These are phyloP conservation scores for Macropis europaea DNA, from an alignment of 2,888 invertebrate genomes.

Conservation along the genomic window DNA sequence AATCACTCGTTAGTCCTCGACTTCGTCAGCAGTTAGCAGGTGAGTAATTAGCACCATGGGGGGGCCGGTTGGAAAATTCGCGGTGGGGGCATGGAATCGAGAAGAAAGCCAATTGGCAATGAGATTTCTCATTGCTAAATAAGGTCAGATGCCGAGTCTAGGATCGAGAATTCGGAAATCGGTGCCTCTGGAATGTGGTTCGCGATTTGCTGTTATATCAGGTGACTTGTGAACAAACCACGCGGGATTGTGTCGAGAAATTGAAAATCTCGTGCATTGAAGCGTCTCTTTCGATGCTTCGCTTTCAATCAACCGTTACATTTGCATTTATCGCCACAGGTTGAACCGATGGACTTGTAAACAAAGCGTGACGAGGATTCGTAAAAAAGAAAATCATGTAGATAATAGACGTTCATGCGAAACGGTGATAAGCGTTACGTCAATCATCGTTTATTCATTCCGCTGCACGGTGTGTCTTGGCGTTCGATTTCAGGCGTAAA, in stretches of 20 bases:
- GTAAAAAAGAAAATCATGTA: background rate
- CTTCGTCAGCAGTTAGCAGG: background rate
- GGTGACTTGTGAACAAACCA: constrained; percentile 13
- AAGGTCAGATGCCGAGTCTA: constrained; percentile 30
- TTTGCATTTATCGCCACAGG: too few species aligned
- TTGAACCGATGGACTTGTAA: background rate
- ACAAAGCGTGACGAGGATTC: background rate
- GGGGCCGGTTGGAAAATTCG: background rate
- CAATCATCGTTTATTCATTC: constrained; percentile 3
- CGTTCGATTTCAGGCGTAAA: background rate
- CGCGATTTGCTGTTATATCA: constrained; percentile 20
- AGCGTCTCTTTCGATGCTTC: background rate
- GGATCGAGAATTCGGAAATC: constrained; percentile 57
- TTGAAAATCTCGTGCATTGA: background rate
- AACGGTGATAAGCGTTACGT: background rate
- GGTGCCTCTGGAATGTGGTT: constrained; percentile 48
- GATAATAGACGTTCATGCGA: background rate
- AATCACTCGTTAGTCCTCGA: constrained; percentile 2
- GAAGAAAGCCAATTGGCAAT: constrained; percentile 47
- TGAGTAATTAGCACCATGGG: background rate
- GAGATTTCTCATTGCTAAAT: constrained; percentile 50
- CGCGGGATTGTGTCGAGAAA: constrained; percentile 12
- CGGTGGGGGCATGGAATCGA: background rate
- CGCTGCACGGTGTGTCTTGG: too few species aligned
- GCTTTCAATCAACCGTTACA: too few species aligned